Evolutionary conservation across 2,888 invertebrate species (phyloP), one percentile per base, ranked within the genome.

Genomic region (Timandra comae): DNA sequence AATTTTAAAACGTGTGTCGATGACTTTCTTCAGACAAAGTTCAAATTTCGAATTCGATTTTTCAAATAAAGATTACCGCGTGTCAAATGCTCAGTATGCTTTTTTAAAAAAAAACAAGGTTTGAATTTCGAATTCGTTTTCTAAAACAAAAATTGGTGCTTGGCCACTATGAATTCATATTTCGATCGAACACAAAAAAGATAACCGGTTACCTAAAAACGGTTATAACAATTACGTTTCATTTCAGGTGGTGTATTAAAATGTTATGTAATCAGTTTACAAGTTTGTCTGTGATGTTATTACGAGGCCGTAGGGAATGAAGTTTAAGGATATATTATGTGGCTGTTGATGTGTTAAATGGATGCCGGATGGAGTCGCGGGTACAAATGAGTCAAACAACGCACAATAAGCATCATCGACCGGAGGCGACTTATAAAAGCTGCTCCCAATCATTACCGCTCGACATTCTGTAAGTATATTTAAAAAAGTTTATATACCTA

Each of bases 391-490:
- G 52, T 76, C 73, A 71, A 45, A 57, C 72, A 49, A 58, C 64
- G 56, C 69, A 71, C 23, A 61, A 52, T 46, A 79, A 80, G 53
- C 72, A 78, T 38, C 73, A 78, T 38, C 72, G 81, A 56, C 63
- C 69, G 5, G 82, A 81, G 56, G 72, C 77, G 48, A 64, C 70
- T 35, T 86, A 86, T 52, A 77, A 71, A 53, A 85, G 79, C 64
- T 86, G 86, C 59, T 81, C 86, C 43, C 86, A 86, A 57, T 77
- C 81, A 23, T 51, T 86, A 53, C 86, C 86, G 31, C 80, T 86
- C 47, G 86, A 86, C 50, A 86, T 86, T 78, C 75, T 86, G 86
- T 86, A 54, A 85, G 86, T 78, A 55, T 24, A 9, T n/a, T n/a
- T n/a, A n/a, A n/a, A n/a, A n/a, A n/a, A n/a, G n/a, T n/a, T n/a